Percentiles rank a stretch among this genome's conserved stretches.
Conservation (phyloP, 1,140 invertebrate species). For the Zaprionus ghesquierei region DNA sequence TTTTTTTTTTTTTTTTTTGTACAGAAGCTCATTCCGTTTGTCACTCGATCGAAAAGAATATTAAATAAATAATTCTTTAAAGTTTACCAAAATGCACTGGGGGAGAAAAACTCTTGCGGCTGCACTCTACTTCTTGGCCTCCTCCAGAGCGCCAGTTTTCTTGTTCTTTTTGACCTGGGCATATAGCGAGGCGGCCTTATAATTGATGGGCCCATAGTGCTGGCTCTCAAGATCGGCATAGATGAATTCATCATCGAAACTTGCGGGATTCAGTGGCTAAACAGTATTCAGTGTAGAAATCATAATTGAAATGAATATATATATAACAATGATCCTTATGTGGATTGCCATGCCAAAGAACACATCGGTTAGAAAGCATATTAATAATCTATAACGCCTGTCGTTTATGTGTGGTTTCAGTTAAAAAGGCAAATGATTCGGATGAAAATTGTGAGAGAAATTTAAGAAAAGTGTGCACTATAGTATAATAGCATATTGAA, state of each 20-base stretch:
- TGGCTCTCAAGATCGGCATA: conserved; percentile 95
- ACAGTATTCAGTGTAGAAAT: conserved; percentile 46
- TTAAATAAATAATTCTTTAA: conserved; percentile 11
- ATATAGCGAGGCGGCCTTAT: conserved; percentile 92
- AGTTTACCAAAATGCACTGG: conserved; percentile 52
- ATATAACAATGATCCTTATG: neutral
- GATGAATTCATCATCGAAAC: conserved; percentile 90
- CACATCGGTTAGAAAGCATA: conserved; percentile 34
- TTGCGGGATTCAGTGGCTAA: conserved; percentile 83
- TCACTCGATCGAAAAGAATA: conserved; percentile 8
- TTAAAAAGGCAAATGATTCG: conserved; percentile 30
- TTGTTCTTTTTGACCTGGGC: conserved; percentile 87
- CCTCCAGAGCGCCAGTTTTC: conserved; percentile 79
- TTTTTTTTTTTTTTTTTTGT: neutral
- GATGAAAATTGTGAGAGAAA: conserved; percentile 1
- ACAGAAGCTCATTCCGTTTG: conserved; percentile 46
- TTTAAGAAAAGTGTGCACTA: conserved; percentile 39
- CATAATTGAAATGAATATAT: conserved; percentile 14
- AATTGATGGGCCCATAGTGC: conserved; percentile 91
- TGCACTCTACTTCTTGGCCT: conserved; percentile 55
- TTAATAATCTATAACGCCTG: conserved; percentile 52
- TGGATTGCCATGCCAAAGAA: conserved; percentile 11
- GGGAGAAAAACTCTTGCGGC: neutral
- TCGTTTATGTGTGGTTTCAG: conserved; percentile 39
- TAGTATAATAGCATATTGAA: conserved; percentile 41